Evolutionary conservation across 2,888 invertebrate species (phyloP).

Genomic region (Aporophyla nigra): DNA sequence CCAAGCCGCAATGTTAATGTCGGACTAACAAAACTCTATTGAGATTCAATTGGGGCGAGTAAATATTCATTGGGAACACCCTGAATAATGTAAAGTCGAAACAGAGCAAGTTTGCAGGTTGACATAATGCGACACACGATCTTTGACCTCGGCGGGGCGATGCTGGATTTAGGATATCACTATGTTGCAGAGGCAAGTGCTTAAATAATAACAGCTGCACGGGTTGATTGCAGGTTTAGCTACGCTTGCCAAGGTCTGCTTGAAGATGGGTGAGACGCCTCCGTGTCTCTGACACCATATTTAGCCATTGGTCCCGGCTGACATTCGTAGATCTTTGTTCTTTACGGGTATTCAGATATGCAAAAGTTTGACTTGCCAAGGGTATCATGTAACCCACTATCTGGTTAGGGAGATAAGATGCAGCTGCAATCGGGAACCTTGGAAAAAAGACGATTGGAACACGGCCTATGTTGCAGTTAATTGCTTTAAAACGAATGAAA

Average conservation of each 20-base stretch:
- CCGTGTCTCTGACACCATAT: neutral
- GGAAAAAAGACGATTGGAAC: no score
- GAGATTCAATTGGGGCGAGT: slow-evolving; percentile 75
- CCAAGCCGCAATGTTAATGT: slow-evolving; percentile 61
- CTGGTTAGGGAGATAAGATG: neutral
- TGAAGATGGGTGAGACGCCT: neutral
- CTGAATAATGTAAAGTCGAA: slow-evolving; percentile 78
- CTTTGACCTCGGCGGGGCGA: slow-evolving; percentile 55
- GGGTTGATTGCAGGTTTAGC: neutral
- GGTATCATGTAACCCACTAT: neutral
- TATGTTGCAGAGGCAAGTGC: slow-evolving; percentile 6
- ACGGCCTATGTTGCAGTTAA: neutral
- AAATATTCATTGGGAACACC: slow-evolving; percentile 77
- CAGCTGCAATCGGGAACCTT: neutral
- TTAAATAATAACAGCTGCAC: neutral
- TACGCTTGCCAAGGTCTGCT: neutral
- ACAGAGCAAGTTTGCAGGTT: slow-evolving; percentile 71
- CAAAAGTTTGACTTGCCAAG: neutral
- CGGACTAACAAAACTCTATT: slow-evolving; percentile 72
- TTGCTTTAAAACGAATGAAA: slow-evolving; percentile 22
- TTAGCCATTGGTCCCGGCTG: neutral
- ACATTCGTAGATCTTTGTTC: neutral
- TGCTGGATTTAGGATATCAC: slow-evolving; percentile 21
- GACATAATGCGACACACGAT: slow-evolving; percentile 73
- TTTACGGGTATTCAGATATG: neutral